Evolutionary conservation across 1,140 invertebrate genomes (phyloP).

Genomic region (Anastatus disparis): DNA sequence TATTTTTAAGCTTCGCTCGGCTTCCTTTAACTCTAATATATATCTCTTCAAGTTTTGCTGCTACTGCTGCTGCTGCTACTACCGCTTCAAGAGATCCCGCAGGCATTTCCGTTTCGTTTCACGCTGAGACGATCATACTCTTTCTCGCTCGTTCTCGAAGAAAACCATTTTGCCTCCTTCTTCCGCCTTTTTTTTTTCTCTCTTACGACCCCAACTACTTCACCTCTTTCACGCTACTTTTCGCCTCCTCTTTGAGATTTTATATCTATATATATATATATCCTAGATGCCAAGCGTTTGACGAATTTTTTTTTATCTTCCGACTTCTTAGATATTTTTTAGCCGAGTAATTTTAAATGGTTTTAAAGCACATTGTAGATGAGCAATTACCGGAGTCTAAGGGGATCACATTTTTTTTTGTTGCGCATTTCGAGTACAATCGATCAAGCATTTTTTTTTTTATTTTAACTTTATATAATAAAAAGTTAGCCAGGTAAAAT

Average conservation of each 20-base stretch:
- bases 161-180: too few relatives aligned
- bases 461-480: neutral
- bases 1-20: slow-evolving; percentile 66
- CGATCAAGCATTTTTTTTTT: neutral
- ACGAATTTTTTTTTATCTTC: neutral
- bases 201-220: slow-evolving; percentile 14
- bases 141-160: slow-evolving; percentile 1
- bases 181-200: slow-evolving; percentile 34
- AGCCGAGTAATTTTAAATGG: slow-evolving; percentile 13
- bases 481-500: neutral
- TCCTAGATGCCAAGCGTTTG: neutral
- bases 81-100: slow-evolving; percentile 38
- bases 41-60: slow-evolving; percentile 9
- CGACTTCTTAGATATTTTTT: neutral
- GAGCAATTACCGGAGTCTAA: neutral
- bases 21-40: slow-evolving; percentile 12
- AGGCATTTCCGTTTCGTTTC: slow-evolving; percentile 65
- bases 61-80: neutral
- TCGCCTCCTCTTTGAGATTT: too few relatives aligned
- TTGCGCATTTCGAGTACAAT: neutral
- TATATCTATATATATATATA: too few relatives aligned
- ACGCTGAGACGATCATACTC: slow-evolving; percentile 62
- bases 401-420: too few relatives aligned
- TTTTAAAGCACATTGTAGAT: slow-evolving; percentile 17
- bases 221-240: slow-evolving; percentile 37